A percentile compares a stretch with the other conserved stretches of the same genome.
phyloP scores from a whole-genome alignment of 2,797 vertebrate genomes.

The Euphonia xanthogaster region DNA sequence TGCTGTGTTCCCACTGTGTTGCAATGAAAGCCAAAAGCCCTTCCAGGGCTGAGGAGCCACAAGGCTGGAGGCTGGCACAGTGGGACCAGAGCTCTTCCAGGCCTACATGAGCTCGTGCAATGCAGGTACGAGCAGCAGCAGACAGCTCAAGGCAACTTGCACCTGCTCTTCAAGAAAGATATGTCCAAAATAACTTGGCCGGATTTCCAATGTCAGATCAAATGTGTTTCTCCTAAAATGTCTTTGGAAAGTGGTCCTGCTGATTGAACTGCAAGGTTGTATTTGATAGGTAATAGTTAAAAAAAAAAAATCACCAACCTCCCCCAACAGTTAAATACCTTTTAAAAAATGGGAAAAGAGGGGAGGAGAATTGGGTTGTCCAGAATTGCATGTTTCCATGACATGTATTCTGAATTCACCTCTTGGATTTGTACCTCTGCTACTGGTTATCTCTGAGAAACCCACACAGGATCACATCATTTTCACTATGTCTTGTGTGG shows the following conservation, averaged over 20 bases:
- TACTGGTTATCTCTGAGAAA: neutral
- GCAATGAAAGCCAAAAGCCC: neutral
- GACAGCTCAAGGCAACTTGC: neutral
- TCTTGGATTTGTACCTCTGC: neutral
- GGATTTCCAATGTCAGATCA: neutral
- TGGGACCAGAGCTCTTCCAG: neutral
- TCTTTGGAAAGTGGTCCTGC: neutral
- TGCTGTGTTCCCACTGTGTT: neutral
- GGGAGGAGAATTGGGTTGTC: rapidly evolving
- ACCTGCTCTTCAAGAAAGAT: neutral
- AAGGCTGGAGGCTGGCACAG: neutral
- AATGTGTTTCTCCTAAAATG: neutral
- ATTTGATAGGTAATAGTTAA: neutral
- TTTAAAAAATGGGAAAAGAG: neutral
- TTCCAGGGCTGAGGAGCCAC: neutral
- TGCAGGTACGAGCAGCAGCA: neutral
- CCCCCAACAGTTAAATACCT: neutral
- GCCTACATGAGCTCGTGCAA: rapidly evolving
- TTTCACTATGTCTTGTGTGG: neutral
- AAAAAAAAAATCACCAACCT: neutral
- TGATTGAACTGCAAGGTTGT: neutral
- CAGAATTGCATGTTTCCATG: neutral
- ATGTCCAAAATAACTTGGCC: neutral
- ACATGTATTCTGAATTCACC: neutral
- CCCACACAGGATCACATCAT: neutral